These are phyloP conservation scores for Lithophane semibrunnea DNA, from an alignment of 2,888 invertebrate species.

Conservation along the genomic window DNA sequence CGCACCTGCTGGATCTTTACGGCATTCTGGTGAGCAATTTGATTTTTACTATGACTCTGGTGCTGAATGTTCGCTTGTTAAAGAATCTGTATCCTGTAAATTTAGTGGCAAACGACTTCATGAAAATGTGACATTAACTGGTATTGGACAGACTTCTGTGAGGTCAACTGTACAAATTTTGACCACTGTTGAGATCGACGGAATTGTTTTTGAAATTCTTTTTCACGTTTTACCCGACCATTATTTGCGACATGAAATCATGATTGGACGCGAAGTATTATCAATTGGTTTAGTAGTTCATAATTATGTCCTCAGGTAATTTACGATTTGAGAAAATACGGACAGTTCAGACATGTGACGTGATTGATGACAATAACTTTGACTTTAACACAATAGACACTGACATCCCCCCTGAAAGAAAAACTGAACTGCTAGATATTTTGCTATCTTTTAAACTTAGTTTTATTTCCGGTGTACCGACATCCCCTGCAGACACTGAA, in stretches of 20 bases:
- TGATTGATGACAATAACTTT: not conserved
- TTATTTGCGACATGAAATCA: constrained; percentile 1
- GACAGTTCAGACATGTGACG: constrained; percentile 6
- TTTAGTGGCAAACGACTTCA: too few species aligned
- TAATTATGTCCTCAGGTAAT: not conserved
- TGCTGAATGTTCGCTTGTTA: too few species aligned
- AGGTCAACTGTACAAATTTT: constrained; percentile 10
- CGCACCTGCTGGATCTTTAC: too few species aligned
- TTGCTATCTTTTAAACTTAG: not conserved
- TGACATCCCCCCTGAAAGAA: constrained; percentile 3
- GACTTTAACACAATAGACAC: constrained; percentile 12
- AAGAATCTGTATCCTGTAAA: too few species aligned
- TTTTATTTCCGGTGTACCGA: constrained; percentile 9
- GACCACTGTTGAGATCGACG: not conserved
- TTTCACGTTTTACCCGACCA: constrained; percentile 19
- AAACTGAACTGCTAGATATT: constrained; percentile 3
- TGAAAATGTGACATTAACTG: too few species aligned
- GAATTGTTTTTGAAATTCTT: not conserved
- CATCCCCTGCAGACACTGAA: not conserved
- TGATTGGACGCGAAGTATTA: constrained; percentile 23
- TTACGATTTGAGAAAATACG: constrained; percentile 4
- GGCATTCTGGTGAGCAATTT: constrained; percentile 3
- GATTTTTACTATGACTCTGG: constrained; percentile 1
- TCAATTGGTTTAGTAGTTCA: constrained; percentile 21
- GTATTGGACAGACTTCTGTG: not conserved